Percentiles rank a stretch among this genome's conserved stretches.
Conservation (phyloP, 2,797 vertebrate species). For the Triplophysa bombifrons region DNA sequence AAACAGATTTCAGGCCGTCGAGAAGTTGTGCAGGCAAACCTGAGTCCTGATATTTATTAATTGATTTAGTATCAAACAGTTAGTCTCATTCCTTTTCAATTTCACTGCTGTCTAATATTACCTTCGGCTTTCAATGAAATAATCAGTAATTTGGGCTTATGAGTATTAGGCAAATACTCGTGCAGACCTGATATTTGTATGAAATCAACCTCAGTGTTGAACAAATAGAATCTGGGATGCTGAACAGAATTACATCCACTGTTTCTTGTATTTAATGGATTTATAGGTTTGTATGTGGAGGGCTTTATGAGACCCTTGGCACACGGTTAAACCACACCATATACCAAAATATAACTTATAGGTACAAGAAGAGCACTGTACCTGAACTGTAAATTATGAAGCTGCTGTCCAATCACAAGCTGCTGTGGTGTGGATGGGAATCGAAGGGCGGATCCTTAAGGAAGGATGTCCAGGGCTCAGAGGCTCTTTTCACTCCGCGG, state of each 20-base stretch:
- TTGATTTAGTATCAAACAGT: too few species aligned
- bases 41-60: too few species aligned
- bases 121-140: neutral
- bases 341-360: constrained; percentile 20
- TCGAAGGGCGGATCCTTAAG: constrained; percentile 61
- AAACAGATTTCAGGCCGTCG: too few species aligned
- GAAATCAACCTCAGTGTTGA: constrained; percentile 1
- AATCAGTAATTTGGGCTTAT: neutral
- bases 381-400: constrained; percentile 20
- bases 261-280: constrained; percentile 1
- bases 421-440: constrained; percentile 46
- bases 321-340: constrained; percentile 45
- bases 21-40: too few species aligned
- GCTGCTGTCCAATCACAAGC: constrained; percentile 33
- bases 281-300: neutral
- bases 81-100: too few species aligned
- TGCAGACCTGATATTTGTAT: neutral
- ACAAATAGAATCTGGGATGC: neutral
- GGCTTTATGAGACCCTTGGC: constrained; percentile 27
- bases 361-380: constrained; percentile 50
- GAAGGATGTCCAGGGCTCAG: constrained; percentile 62
- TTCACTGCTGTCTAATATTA: too few species aligned
- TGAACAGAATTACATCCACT: constrained; percentile 17
- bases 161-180: neutral
- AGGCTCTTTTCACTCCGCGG: constrained; percentile 64